phyloP scores from a whole-genome alignment of 2,797 vertebrate genomes.

The Pachyuromys duprasi region DNA sequence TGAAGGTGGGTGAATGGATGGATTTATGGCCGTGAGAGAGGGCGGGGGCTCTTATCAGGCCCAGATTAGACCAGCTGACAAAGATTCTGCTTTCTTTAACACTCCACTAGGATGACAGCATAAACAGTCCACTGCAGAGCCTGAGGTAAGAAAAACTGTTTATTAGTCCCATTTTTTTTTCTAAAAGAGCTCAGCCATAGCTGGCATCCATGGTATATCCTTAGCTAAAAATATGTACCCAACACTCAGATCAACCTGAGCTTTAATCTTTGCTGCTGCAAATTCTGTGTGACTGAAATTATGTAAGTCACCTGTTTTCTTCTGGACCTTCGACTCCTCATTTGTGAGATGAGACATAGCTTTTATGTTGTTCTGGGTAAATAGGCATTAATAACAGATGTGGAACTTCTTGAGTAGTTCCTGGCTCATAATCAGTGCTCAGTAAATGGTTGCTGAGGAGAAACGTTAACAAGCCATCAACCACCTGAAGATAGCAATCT shows the following conservation, averaged over 20 bases:
- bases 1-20: neutral
- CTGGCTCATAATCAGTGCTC: neutral
- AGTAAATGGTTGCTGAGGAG: slow-evolving; percentile 18
- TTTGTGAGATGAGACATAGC: neutral
- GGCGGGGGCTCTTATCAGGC: neutral
- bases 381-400: neutral
- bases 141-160: slow-evolving; percentile 74
- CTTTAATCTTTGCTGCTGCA: slow-evolving; percentile 10
- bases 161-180: neutral
- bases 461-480: slow-evolving; percentile 17
- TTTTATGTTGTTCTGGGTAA: neutral
- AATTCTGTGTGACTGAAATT: neutral
- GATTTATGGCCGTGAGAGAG: neutral
- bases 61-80: slow-evolving; percentile 40
- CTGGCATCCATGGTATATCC: neutral
- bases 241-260: neutral
- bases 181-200: neutral
- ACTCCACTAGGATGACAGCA: slow-evolving; percentile 71
- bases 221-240: neutral
- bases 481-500: neutral
- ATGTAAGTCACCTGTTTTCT: neutral
- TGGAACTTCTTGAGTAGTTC: neutral
- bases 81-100: slow-evolving; percentile 53
- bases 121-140: slow-evolving; percentile 68
- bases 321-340: neutral